Evolutionary conservation across 2,888 invertebrate species (phyloP), one percentile per base, ranked within the genome.

Genomic region (Metopia argyrocephala): DNA sequence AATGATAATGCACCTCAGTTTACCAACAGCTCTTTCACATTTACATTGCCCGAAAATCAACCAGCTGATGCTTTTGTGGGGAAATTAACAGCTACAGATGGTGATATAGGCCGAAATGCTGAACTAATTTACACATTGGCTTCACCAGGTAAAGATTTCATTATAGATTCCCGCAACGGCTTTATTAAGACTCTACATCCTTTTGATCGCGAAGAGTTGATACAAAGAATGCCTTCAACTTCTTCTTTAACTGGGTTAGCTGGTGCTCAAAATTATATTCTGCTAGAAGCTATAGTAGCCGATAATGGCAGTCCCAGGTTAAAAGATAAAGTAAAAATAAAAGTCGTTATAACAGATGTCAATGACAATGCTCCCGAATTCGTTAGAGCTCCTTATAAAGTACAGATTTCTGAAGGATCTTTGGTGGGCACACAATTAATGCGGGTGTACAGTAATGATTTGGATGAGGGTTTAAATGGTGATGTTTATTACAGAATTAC

Each of bases 1-100:
- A 99, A 99, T 90, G 98, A 99, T 91, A 97, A 98, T 89, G 94
- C 95, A 31, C 99, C 99, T 0, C 94, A 95, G 88, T 99, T 99
- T 90, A 94, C 95, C 2, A 97, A 98, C 86, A 93, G 94, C 31
- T 96, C 96, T 18, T 99, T 98, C 90, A 94, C 95, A 78, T 97
- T 98, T 88, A 95, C 94, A 89, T 94, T 98, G 20, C 94, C 95
- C 68, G 97, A 97, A 91, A 97, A 97, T 89, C 95, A 96, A 83
- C 95, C 96, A 1, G 93, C 95, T 0, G 96, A 96, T 89, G 95
- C 97, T 0, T 97, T 97, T 90, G 96, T 99, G 28, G 97, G 98
- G 1, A 96, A 96, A 90, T 91, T 99, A 82, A 94, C 95, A 18
- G 98, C 98, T 0, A 94, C 93, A 20, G 99, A 99, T 90, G 93